Evolutionary conservation across 23 tunicate species (phyloP), one percentile per base, ranked within the genome.

Genomic region (Clavelina lepadiformis): DNA sequence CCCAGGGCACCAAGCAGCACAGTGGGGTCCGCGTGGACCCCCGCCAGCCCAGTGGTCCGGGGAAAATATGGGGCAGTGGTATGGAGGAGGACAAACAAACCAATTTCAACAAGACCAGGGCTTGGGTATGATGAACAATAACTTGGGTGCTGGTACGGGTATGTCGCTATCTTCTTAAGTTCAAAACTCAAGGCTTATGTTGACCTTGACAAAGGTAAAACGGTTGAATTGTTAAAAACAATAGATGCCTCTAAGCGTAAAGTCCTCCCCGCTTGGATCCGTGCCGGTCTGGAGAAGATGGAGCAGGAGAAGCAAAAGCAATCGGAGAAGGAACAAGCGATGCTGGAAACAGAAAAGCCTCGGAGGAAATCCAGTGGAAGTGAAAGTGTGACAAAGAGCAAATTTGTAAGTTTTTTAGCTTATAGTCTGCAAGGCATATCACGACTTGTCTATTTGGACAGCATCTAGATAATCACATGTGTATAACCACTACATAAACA

Each of bases 221-320:
- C n/a, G 15, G 11, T 41, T 41, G 49, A 41, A 8, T 11, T 11
- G 15, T 8, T 8, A 41, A 41, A 41, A 41, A 41, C 49, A n/a
- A 33, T 57, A 73, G 91, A 82, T 34, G 76, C 38, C 0, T 49
- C 81, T 19, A 82, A 82, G 38, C 79, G 74, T 0, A 72, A 72
- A 31, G 72, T 50, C 13, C 67, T 82, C 0, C 91, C 91, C 18
- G 67, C 75, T 25, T 82, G 91, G 91, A 73, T 82, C 29, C 66
- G 91, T 3, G 91, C 74, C 57, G 91, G 91, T 0, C 51, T 82
- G 44, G 91, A 82, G 53, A 58, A 79, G 37, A 82, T 82, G 56
- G 91, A 82, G 61, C 72, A 67, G 21, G 91, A 82, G 35, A 82
- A 82, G 33, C 81, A 44, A 34, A 67, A 59, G 57, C 76, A 38